Percentiles rank a stretch among this genome's conserved stretches.
Conservation (phyloP, 1,140 invertebrate species). For the Lepidurus couesii region DNA sequence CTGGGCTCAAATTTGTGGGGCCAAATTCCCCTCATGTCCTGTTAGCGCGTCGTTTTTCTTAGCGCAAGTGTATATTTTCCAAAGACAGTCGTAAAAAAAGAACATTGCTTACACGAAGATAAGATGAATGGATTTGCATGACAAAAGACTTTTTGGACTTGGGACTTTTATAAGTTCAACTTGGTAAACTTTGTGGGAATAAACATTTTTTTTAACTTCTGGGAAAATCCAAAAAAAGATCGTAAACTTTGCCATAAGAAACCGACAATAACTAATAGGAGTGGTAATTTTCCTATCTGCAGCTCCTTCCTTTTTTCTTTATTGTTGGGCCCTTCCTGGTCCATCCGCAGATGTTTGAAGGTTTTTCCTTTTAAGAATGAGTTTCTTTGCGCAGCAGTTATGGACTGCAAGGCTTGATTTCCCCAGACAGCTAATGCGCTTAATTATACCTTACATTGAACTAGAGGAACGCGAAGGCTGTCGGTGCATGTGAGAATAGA, state of each 20-base stretch:
- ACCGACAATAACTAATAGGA: constrained; percentile 19
- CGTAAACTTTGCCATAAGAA: constrained; percentile 7
- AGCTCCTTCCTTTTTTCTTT: constrained; percentile 3
- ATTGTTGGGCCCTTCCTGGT: neutral
- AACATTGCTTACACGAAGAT: neutral
- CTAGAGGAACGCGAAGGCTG: constrained; percentile 13
- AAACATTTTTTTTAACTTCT: neutral
- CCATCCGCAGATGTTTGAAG: constrained; percentile 4
- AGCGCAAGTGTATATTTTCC: constrained; percentile 3
- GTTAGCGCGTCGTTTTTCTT: neutral
- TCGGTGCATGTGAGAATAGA: constrained; percentile 14
- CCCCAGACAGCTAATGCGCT: constrained; percentile 20
- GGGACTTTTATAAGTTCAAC: constrained; percentile 12
- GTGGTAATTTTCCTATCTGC: constrained; percentile 22
- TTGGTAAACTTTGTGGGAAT: constrained; percentile 10
- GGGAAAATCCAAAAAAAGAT: neutral
- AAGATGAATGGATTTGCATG: constrained; percentile 20
- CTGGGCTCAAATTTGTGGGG: neutral
- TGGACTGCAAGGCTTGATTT: constrained; percentile 2
- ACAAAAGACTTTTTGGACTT: constrained; percentile 16
- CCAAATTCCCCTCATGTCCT: constrained; percentile 6
- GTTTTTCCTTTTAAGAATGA: constrained; percentile 20
- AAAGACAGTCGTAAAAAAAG: neutral
- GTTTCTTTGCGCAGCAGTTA: constrained; percentile 16
- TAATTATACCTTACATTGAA: constrained; percentile 22